These are phyloP conservation scores for Mustelus asterias DNA, from an alignment of 2,113 vertebrate genomes.

Conservation along the genomic window DNA sequence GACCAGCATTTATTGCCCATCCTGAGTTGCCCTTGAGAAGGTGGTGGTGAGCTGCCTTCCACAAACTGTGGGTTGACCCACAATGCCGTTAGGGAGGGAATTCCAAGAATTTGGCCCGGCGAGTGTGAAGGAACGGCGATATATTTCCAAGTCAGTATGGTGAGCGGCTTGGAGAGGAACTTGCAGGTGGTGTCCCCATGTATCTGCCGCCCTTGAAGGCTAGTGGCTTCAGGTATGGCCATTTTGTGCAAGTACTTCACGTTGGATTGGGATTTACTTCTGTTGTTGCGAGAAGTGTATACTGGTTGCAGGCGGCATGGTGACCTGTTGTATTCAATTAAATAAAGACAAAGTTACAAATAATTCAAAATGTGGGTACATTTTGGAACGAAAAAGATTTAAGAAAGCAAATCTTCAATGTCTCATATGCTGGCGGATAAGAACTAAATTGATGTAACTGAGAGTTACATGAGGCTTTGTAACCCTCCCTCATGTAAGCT, in stretches of 20 bases:
- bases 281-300: not conserved
- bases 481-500: constrained; percentile 1
- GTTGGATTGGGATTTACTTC: not conserved
- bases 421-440: not conserved
- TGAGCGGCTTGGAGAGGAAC: too few relatives aligned
- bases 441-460: not conserved
- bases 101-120: too few relatives aligned
- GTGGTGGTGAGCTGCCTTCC: too few relatives aligned
- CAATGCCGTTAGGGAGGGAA: too few relatives aligned
- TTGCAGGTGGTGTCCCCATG: too few relatives aligned
- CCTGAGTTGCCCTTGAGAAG: too few relatives aligned
- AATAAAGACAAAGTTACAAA: not conserved
- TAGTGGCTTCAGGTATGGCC: not conserved
- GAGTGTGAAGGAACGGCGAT: too few relatives aligned
- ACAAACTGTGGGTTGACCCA: too few relatives aligned
- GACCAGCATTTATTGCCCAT: too few relatives aligned
- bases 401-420: not conserved
- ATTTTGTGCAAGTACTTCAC: not conserved
- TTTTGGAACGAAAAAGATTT: not conserved
- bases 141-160: too few relatives aligned
- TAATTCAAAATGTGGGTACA: not conserved
- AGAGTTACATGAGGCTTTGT: not conserved
- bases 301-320: not conserved
- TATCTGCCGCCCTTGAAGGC: too few relatives aligned
- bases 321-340: not conserved